Evolutionary conservation across 2,888 invertebrate genomes (phyloP).

Genomic region (Galerucella nymphaeae): DNA sequence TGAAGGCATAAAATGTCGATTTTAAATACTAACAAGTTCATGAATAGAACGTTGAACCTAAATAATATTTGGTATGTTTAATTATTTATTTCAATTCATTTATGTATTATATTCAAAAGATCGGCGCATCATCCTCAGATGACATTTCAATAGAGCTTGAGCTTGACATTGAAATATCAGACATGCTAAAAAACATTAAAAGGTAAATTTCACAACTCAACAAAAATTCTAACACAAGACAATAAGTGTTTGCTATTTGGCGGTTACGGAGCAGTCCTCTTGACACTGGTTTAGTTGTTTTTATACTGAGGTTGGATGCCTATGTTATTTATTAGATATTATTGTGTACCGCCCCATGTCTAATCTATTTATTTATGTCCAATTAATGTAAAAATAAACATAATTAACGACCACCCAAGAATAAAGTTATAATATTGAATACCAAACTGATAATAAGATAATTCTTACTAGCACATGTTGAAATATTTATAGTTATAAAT

Average conservation of each 20-base stretch:
- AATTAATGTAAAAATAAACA: neutral
- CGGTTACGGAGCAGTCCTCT: too few species aligned
- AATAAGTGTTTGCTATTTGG: too few species aligned
- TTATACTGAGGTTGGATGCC: too few species aligned
- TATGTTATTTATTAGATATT: neutral
- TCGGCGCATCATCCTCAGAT: too few species aligned
- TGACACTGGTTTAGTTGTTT: too few species aligned
- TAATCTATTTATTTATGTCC: neutral
- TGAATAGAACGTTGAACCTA: slow-evolving; percentile 2
- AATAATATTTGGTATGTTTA: neutral
- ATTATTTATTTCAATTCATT: too few species aligned
- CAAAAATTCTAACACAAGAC: too few species aligned
- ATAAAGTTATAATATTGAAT: neutral
- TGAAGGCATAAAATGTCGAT: neutral
- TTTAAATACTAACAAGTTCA: neutral
- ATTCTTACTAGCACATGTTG: neutral
- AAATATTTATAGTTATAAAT: neutral
- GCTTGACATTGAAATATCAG: too few species aligned
- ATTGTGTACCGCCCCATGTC: neutral
- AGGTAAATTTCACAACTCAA: too few species aligned
- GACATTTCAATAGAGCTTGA: too few species aligned
- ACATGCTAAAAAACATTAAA: too few species aligned
- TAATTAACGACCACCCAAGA: slow-evolving; percentile 1
- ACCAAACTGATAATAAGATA: neutral
- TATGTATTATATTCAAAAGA: too few species aligned